phyloP scores from a whole-genome alignment of 92 coral and sea anemone species.

The Phenganax stokvisi region DNA sequence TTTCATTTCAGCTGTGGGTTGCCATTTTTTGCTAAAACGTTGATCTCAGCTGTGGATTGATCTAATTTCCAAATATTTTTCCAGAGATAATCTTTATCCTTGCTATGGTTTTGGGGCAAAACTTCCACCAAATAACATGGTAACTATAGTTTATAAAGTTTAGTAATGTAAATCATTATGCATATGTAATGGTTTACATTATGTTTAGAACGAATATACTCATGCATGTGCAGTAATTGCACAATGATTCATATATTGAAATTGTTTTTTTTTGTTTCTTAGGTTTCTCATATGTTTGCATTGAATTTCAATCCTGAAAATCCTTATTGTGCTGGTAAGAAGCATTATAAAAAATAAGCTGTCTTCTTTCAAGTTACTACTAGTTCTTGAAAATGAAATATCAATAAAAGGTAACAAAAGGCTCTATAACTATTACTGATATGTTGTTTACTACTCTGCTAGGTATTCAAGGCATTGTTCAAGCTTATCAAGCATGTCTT shows the following conservation, averaged over 20 bases:
- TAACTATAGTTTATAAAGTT: slow-evolving; percentile 12
- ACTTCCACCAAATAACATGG: slow-evolving; percentile 76
- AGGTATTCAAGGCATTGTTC: slow-evolving; percentile 82
- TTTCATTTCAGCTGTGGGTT: neutral
- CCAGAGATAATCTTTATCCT: slow-evolving; percentile 84
- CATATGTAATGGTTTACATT: neutral
- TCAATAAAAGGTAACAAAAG: too few relatives aligned
- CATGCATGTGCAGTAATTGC: neutral
- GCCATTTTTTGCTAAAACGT: neutral
- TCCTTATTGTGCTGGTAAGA: slow-evolving; percentile 87
- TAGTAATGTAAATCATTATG: too few relatives aligned
- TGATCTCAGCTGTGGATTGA: neutral
- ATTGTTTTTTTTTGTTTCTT: slow-evolving; percentile 1
- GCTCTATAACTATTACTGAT: neutral
- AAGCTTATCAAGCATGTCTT: slow-evolving; percentile 78
- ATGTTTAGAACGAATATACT: neutral
- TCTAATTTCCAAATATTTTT: neutral
- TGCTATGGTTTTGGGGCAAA: slow-evolving; percentile 98
- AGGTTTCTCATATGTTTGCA: slow-evolving; percentile 98
- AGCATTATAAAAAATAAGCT: neutral
- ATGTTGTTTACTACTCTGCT: neutral
- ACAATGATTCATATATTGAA: neutral
- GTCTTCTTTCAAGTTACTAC: too few relatives aligned
- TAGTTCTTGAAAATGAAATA: too few relatives aligned
- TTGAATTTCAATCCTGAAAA: slow-evolving; percentile 78